Base-by-base conservation (phyloP, 2,113 vertebrate species). In the Tichodroma muraria region DNA sequence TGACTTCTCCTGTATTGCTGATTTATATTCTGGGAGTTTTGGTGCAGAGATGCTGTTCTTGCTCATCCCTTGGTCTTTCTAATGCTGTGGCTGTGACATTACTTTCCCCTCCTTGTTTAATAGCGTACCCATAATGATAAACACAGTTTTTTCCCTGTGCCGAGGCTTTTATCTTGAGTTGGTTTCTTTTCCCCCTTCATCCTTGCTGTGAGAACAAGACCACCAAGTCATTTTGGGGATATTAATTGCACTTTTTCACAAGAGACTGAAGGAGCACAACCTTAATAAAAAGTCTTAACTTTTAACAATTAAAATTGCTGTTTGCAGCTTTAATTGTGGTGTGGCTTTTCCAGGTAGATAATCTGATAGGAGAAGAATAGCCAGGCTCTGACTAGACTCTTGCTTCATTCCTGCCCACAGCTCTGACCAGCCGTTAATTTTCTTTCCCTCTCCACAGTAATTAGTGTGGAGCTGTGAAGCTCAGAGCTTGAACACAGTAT, bases 171-270 rank as follows among this genome's bases (percentile, higher is more conserved):
- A 7, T 53, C 30, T 80, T 88, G 11, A 57, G 2, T 15, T 54
- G 24, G 17, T 5, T 0, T 8, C n/a, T n/a, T 4, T 21, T 5
- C 4, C 18, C 16, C 33, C 30, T 5, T 22, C 30, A 22, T 59
- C 10, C 23, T 53, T 88, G 11, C 63, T 35, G 12, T 54, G 40
- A 71, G 53, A 70, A 22, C 14, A 69, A 88, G 20, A 20, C 27
- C 57, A 9, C 25, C 45, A 45, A 25, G 20, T 59, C 18, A 20
- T 33, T 75, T 33, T 15, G 19, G 50, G 33, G 11, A 15, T 88
- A 12, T 31, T 52, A 60, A 35, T 25, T 71, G 23, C 13, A 15
- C 42, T 42, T 89, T 23, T 83, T 20, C 4, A 25, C 45, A 27
- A 42, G 10, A 45, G 14, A 38, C 37, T 35, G 38, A 72, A 72